A percentile compares a stretch with the other conserved stretches of the same genome.
Evolutionary conservation across 92 coral and sea anemone genomes (phyloP).

Genomic region (Palythoa heliodiscus): DNA sequence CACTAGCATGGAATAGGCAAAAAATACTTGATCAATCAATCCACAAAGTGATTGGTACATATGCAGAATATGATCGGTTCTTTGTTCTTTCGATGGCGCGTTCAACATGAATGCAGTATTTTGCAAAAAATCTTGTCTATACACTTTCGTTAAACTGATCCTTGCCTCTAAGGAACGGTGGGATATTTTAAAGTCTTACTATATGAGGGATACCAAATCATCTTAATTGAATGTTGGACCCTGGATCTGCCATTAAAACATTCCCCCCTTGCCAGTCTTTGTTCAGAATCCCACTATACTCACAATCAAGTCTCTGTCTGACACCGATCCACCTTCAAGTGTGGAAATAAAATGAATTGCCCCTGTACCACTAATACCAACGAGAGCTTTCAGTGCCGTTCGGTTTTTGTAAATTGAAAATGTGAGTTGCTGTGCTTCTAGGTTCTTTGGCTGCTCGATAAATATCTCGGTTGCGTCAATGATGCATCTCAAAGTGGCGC

Average conservation of each 20-base stretch:
- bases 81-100: conserved; percentile 22
- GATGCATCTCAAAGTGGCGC: conserved; percentile 51
- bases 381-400: conserved; percentile 51
- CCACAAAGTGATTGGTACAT: conserved; percentile 15
- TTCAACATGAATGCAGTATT: conserved; percentile 46
- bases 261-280: conserved; percentile 57
- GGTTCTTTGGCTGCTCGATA: conserved; percentile 55
- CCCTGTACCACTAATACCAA: conserved; percentile 58
- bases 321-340: conserved; percentile 50
- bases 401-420: conserved; percentile 45
- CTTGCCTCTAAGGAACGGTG: conserved; percentile 38
- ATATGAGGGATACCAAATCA: conserved; percentile 44
- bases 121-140: conserved; percentile 17
- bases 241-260: conserved; percentile 53
- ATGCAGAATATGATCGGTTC: no score
- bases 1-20: conserved; percentile 55
- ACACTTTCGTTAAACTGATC: conserved; percentile 49
- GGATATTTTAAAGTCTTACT: conserved; percentile 48
- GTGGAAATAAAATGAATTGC: conserved; percentile 51
- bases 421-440: conserved; percentile 53
- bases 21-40: conserved; percentile 50
- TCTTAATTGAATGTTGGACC: conserved; percentile 51
- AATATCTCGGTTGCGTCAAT: conserved; percentile 61
- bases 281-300: conserved; percentile 42
- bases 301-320: conserved; percentile 51